A percentile compares a stretch with the other conserved stretches of the same genome.
Conservation (phyloP, 2,888 invertebrate species). For the Ariolimax columbianus region DNA sequence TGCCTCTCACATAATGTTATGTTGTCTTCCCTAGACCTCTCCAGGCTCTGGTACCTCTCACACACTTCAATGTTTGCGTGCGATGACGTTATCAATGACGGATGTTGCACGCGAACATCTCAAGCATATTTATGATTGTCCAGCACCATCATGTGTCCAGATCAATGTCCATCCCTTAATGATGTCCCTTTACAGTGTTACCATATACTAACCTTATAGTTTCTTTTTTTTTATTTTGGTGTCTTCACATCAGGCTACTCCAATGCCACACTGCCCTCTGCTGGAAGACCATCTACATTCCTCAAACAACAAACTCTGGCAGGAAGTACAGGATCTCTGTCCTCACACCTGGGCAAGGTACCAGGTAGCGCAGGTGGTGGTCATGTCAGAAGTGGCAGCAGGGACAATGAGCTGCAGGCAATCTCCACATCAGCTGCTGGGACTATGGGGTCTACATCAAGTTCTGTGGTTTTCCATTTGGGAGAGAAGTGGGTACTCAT, state of each 20-base stretch:
- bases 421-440: conserved; percentile 1
- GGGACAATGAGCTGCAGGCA: conserved; percentile 36
- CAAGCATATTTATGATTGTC: too few relatives aligned
- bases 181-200: neutral
- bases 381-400: conserved; percentile 33
- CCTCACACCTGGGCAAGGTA: conserved; percentile 45
- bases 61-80: too few relatives aligned
- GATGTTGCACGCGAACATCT: too few relatives aligned
- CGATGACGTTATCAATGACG: too few relatives aligned
- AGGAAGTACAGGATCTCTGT: conserved; percentile 55
- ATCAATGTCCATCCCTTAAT: too few relatives aligned
- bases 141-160: too few relatives aligned
- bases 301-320: conserved; percentile 46
- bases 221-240: neutral
- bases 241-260: conserved; percentile 1
- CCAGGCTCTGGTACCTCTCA: too few relatives aligned
- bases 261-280: neutral
- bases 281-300: conserved; percentile 48
- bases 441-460: conserved; percentile 7
- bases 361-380: neutral
- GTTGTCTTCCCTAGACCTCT: too few relatives aligned
- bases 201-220: neutral
- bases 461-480: conserved; percentile 51
- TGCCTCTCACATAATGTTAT: too few relatives aligned
- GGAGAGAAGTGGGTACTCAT: conserved; percentile 53